phyloP scores from a whole-genome alignment of 23 tunicate species.

The Aplidium turbinatum region DNA sequence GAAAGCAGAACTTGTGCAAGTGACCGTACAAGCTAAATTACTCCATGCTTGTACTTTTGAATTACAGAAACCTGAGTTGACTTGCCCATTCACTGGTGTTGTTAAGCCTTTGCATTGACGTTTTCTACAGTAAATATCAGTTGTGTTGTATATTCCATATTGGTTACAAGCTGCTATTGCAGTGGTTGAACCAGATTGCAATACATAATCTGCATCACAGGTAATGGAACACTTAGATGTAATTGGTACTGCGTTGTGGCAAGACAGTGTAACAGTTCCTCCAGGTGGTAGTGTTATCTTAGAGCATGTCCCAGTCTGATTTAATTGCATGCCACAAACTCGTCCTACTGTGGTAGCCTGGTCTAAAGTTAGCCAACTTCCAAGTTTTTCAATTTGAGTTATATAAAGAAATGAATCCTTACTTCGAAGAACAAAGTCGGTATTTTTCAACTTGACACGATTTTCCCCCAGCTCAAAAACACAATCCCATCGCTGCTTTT shows the following conservation, averaged over 20 bases:
- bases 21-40: neutral
- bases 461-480: neutral
- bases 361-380: too few relatives aligned
- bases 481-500: slow-evolving; percentile 35
- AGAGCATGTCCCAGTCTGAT: slow-evolving; percentile 13
- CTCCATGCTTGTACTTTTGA: neutral
- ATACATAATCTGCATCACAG: slow-evolving; percentile 35
- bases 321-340: slow-evolving; percentile 30
- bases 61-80: neutral
- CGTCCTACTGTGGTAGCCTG: too few relatives aligned
- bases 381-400: too few relatives aligned
- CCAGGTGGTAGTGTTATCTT: slow-evolving; percentile 7
- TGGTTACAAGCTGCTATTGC: neutral
- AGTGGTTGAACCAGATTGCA: slow-evolving; percentile 1
- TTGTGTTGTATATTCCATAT: slow-evolving; percentile 24
- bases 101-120: slow-evolving; percentile 11
- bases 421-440: too few relatives aligned
- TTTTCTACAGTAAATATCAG: slow-evolving; percentile 20
- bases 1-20: too few relatives aligned
- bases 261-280: slow-evolving; percentile 18
- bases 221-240: slow-evolving; percentile 28
- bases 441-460: neutral
- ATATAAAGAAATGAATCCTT: too few relatives aligned
- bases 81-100: neutral
- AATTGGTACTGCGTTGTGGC: slow-evolving; percentile 9